Evolutionary conservation across 2,113 vertebrate species (phyloP).

Genomic region (Anguilla japonica): DNA sequence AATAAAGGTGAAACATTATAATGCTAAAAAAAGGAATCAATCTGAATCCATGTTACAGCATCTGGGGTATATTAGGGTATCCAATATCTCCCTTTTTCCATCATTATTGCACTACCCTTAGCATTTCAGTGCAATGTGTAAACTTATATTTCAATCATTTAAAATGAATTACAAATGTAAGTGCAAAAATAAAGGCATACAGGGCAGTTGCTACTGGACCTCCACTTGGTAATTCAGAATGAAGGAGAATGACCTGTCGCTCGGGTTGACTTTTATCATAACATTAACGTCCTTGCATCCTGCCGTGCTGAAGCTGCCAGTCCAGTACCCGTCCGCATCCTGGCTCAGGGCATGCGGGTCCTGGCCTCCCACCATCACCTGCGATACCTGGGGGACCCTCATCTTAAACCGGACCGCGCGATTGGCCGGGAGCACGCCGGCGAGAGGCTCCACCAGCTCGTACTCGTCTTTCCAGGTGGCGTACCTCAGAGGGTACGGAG

Average conservation of each 20-base stretch:
- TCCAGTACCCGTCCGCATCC: conserved; percentile 69
- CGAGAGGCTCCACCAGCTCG: conserved; percentile 75
- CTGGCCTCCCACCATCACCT: conserved; percentile 69
- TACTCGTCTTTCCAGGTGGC: conserved; percentile 69
- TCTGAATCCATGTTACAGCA: too few relatives aligned
- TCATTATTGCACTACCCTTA: too few relatives aligned
- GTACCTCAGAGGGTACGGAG: conserved; percentile 69
- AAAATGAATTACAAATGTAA: background rate
- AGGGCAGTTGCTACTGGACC: background rate
- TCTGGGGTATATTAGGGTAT: too few relatives aligned
- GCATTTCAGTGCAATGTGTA: background rate
- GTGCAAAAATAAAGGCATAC: background rate
- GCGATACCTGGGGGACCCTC: conserved; percentile 67
- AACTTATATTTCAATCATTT: background rate
- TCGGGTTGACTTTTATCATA: conserved; percentile 74
- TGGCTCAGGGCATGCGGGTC: conserved; percentile 58
- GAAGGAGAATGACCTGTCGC: conserved; percentile 70
- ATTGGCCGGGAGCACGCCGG: conserved; percentile 68
- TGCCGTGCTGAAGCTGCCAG: conserved; percentile 71
- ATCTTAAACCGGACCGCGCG: conserved; percentile 69
- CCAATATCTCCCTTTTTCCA: too few relatives aligned
- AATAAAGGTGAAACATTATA: too few relatives aligned
- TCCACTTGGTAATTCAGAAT: conserved; percentile 75
- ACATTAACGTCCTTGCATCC: conserved; percentile 72
- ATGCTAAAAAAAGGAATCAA: too few relatives aligned